Conservation (phyloP, 2,113 vertebrate genomes). For the Arizona elegans region DNA sequence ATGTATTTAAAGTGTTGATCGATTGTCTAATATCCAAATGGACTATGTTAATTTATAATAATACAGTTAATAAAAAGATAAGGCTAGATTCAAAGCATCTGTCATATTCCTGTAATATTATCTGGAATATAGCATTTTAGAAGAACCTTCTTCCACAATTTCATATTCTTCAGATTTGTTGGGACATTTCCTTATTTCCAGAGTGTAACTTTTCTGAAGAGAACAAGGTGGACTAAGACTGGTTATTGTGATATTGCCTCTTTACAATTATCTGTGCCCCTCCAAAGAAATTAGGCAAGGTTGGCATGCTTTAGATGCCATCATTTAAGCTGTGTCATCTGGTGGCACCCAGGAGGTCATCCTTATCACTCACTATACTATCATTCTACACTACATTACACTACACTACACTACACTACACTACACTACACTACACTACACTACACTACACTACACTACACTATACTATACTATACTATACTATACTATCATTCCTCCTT, state of each 20-base stretch:
- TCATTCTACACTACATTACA: background rate
- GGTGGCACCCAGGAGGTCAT: background rate
- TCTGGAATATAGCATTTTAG: background rate
- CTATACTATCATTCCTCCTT: background rate
- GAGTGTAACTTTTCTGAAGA: background rate
- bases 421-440: background rate
- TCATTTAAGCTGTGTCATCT: background rate
- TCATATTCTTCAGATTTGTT: background rate
- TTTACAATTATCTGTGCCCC: background rate
- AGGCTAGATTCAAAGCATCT: background rate
- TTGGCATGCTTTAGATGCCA: background rate
- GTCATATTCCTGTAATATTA: background rate
- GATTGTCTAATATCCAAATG: background rate
- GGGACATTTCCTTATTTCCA: background rate
- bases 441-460: background rate
- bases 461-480: too few species aligned
- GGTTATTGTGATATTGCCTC: background rate
- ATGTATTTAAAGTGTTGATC: background rate
- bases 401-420: background rate
- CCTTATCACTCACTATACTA: background rate
- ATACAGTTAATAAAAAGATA: background rate
- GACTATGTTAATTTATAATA: background rate
- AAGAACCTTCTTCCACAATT: background rate
- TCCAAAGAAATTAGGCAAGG: background rate
- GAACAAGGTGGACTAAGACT: background rate